Base-by-base conservation (phyloP, 2,113 vertebrate genomes). In the Ahaetulla prasina region DNA sequence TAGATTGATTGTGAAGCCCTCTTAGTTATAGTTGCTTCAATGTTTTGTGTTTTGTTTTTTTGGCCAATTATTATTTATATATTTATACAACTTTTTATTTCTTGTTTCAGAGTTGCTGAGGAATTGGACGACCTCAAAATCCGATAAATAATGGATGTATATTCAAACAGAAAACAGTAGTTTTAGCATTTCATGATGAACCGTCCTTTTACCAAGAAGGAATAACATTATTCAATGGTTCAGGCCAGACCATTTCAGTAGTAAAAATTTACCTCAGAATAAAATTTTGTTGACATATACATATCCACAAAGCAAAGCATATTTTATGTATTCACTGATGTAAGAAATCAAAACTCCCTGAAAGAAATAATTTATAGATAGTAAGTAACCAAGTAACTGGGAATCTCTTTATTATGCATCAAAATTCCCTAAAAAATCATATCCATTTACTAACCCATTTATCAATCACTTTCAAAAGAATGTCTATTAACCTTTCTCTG, bases 211-310 rank as follows among this genome's bases (percentile, higher is more conserved):
- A 8, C 87, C 49, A 2, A 23, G 30, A 8, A 43, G 1, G 43
- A 80, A 87, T 87, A 87, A 7, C 2, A 87, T 20, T 50, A n/a
- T n/a, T 52, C 52, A 90, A 50, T 4, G 30, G 14, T 43, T 90
- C 89, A 92, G 92, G 63, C 90, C 2, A 43, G 88, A 23, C 94
- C 60, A 11, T 93, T 89, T 90, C 2, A 8, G 53, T 92, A 92
- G 4, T 22, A 87, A 47, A 90, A 74, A 53, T 93, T 43, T 89
- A 39, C 10, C 22, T 52, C 55, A 88, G 43, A 14, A 45, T 68
- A 63, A 55, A 68, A 6, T 35, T 43, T 90, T 85, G 45, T 63
- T 49, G 90, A 94, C n/a, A 93, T 30, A 57, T 25, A 16, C n/a
- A 55, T 85, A 45, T 43, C 47, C 22, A 47, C 12, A 47, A 52